Base-by-base conservation (phyloP, 2,888 invertebrate species). In the Drosophila robusta region DNA sequence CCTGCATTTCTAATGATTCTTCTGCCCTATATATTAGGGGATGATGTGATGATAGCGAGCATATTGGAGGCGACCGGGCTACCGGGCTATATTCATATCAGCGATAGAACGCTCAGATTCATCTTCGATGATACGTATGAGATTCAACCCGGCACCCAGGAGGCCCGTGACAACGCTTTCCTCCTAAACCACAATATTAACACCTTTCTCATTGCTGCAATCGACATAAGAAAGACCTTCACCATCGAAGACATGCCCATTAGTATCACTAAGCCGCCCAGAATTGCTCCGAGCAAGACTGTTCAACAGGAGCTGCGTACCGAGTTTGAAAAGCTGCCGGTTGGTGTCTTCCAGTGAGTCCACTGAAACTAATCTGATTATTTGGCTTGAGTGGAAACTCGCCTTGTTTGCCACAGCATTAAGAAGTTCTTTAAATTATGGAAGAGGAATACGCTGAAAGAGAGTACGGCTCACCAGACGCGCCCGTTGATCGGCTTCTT, bases 21-120 rank as follows among this genome's bases (percentile, higher is more conserved):
- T 9, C 4, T 5, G 5, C 16, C 14, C n/a, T 16, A 0, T 4
- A 4, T 36, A 8, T 2, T 41, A 80, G 80, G 80, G 84, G 94
- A 95, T 69, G 98, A 99, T 92, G 98, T 97, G 8, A 96, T 96
- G 16, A 96, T 98, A 84, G 98, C 99, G 0, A 98, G 97, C 92
- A 96, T 96, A 90, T 97, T 99, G 96, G 99, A 99, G 91, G 95
- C 97, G 39, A 96, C 97, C 0, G 99, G 99, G 2, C 93, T 95
- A 80, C 95, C 98, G 0, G 98, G 98, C 95, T 95, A 95, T 90
- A 96, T 98, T 0, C 98, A 98, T 90, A 94, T 98, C 9, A 97
- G 97, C 1, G 94, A 95, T 79, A 95, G 95, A 90, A 97, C 97
- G 0, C 93, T 96, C 65, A 93, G 95, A 56, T 93, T 96, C 55